Base-by-base conservation (phyloP, 2,797 vertebrate genomes). In the Eulemur rubriventer region DNA sequence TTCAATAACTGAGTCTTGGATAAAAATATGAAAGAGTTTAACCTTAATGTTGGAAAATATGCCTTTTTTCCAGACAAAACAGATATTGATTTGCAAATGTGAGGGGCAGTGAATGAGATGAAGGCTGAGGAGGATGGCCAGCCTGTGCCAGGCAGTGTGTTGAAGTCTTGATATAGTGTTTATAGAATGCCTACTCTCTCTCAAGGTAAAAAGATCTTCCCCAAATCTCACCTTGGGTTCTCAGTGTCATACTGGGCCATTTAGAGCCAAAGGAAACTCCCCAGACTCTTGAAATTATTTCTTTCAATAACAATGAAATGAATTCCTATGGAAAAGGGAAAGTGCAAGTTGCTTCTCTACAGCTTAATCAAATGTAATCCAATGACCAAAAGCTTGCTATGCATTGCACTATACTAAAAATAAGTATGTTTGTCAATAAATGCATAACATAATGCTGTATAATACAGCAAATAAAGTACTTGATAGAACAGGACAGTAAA, bases 101-200 rank as follows among this genome's bases (percentile, higher is more conserved):
- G 41, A 43, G 1, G 2, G 1, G 2, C 6, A 52, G 20, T 48
- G n/a, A 30, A 12, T 61, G 35, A 83, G 52, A 16, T 14, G 35
- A 86, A 38, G 50, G 16, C 0, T 52, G 35, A 22, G 17, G 6
- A 57, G 38, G 4, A 30, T 1, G 9, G 33, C 4, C 22, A 59
- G 28, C 2, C 22, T 12, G 7, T 8, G 11, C 18, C 4, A 63
- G 13, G 35, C 3, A 6, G 4, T 33, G 6, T 41, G n/a, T 4
- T 52, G 18, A 38, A 18, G 46, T 48, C 52, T 8, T 78, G 24
- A 88, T 13, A 35, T 0, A 22, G 20, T 33, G 14, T 91, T 57
- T 41, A 18, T 4, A 80, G 57, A 89, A 7, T 33, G 14, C 10
- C 24, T 16, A 13, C 18, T 43, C 11, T 20, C 7, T 63, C 20